A percentile compares a stretch with the other conserved stretches of the same genome.
These are phyloP conservation scores for Camelus bactrianus DNA, from an alignment of 2,113 vertebrate genomes.

Conservation along the genomic window DNA sequence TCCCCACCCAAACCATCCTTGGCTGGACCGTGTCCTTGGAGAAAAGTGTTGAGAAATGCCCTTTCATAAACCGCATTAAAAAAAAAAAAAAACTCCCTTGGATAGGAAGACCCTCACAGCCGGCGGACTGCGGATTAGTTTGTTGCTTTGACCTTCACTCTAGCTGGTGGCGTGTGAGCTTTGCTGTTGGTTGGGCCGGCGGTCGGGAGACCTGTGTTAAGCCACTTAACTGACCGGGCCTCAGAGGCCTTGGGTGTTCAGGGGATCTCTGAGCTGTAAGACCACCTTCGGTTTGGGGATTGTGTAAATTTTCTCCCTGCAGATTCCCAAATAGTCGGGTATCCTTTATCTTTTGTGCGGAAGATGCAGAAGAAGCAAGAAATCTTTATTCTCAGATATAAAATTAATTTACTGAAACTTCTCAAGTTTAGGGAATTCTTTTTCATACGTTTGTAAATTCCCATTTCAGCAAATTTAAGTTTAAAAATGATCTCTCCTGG, in stretches of 20 bases:
- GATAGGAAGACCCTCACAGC: neutral
- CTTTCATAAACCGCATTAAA: neutral
- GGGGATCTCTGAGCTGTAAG: neutral
- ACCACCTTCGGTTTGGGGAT: neutral
- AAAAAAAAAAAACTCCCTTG: neutral
- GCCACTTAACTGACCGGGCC: neutral
- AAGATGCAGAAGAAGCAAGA: neutral
- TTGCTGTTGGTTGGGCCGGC: neutral
- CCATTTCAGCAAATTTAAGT: constrained; percentile 57
- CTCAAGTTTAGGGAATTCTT: neutral
- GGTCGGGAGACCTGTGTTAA: neutral
- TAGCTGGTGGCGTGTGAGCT: neutral
- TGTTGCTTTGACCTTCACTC: constrained; percentile 52
- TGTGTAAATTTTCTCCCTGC: neutral
- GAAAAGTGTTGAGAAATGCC: neutral
- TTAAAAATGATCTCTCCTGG: constrained; percentile 60
- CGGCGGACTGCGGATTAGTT: fast-evolving
- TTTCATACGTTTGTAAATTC: neutral
- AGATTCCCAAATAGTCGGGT: neutral
- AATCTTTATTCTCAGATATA: neutral
- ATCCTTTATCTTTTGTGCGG: neutral
- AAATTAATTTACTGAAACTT: constrained; percentile 2
- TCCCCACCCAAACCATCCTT: neutral
- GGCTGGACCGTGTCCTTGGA: neutral
- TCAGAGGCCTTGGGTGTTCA: neutral